Evolutionary conservation across 2,797 vertebrate genomes (phyloP), one percentile per base, ranked within the genome.

Genomic region (Notolepis coatsorum): DNA sequence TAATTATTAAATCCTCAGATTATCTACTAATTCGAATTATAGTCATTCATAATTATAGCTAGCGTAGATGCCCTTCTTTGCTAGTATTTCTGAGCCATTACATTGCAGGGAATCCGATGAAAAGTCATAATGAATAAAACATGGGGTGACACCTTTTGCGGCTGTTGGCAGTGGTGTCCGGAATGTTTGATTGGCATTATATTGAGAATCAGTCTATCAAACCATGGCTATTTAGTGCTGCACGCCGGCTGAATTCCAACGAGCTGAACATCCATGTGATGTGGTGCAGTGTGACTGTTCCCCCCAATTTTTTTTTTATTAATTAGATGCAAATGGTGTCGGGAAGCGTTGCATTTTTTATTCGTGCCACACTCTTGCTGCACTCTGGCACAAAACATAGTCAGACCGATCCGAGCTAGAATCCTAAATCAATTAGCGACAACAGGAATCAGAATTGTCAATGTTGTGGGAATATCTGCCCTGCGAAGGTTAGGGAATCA

Each of bases 101-200:
- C 45, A 78, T 66, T 67, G 72, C 64, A 75, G 54, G 69, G 85
- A 85, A 75, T 80, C 42, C 41, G 67, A 80, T 60, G 64, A 85
- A 84, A 78, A 77, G 65, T 38, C n/a, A 33, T 15, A n/a, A 84
- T 91, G 89, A 92, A 92, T 91, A 85, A 91, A 91, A 87, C 82
- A 92, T 87, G 55, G 38, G 62, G 31, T 33, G 42, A 50, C 60
- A 81, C 73, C 79, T 84, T 84, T 75, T 70, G 69, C 71, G 84
- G 68, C 82, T 84, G 82, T 83, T 79, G 80, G 72, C 70, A 74
- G 67, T 65, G 48, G 71, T 84, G 84, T 91, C 86, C 81, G 61
- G 75, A 86, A 86, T 87, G 68, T 84, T 83, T 87, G 84, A 87
- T 81, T 91, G 90, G 84, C 81, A 71, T 89, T 83, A 68, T 79